Evolutionary conservation across 2,888 invertebrate genomes (phyloP).

Genomic region (Serripes groenlandicus): DNA sequence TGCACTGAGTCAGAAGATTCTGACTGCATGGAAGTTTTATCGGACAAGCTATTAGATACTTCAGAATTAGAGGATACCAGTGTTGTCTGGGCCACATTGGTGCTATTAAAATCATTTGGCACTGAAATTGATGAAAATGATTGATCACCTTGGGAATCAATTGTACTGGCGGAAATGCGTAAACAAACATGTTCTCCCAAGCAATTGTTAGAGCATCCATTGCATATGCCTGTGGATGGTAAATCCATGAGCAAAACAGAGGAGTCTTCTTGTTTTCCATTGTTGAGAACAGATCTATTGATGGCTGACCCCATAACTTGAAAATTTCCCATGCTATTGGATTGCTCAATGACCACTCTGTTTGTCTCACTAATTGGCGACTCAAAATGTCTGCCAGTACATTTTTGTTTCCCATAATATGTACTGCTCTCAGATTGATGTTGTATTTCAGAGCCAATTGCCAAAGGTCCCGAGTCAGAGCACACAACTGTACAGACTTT

Average conservation of each 20-base stretch:
- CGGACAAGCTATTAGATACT: conserved; percentile 36
- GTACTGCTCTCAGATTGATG: conserved; percentile 38
- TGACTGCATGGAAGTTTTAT: conserved; percentile 14
- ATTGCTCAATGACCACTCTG: conserved; percentile 18
- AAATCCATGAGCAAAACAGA: conserved; percentile 53
- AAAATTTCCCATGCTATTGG: conserved; percentile 25
- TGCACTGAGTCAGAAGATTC: conserved; percentile 31
- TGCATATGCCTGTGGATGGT: conserved; percentile 30
- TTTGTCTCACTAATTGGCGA: background rate
- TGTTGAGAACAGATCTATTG: conserved; percentile 5
- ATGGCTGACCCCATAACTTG: conserved; percentile 33
- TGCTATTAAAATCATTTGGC: conserved; percentile 42
- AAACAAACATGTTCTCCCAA: conserved; percentile 46
- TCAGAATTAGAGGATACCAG: conserved; percentile 38
- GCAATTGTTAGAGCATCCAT: conserved; percentile 41
- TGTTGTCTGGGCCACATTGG: conserved; percentile 44
- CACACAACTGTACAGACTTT: background rate
- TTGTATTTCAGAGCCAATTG: conserved; percentile 10
- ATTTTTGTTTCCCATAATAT: conserved; percentile 40
- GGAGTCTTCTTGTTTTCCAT: conserved; percentile 16
- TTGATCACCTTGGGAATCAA: conserved; percentile 34
- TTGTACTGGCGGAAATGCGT: conserved; percentile 44
- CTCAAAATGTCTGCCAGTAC: conserved; percentile 46
- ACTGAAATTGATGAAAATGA: conserved; percentile 33
- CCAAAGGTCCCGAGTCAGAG: conserved; percentile 30